Evolutionary conservation across 2,113 vertebrate species (phyloP), one percentile per base, ranked within the genome.

Genomic region (Anhinga rufa): DNA sequence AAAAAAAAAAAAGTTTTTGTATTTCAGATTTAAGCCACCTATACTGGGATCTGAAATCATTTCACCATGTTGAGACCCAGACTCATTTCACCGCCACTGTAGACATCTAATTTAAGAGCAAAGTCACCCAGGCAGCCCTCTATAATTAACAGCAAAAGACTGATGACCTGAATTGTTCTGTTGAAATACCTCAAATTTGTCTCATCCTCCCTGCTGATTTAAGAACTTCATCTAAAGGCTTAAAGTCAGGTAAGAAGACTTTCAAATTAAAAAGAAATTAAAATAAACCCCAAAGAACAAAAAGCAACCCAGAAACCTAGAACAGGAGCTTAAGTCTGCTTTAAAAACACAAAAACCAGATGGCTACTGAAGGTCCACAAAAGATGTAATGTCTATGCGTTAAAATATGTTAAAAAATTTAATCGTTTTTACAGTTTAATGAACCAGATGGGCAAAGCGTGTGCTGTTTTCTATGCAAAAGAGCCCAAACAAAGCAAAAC

Each of bases 41-140:
- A 42, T 26, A 79, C 24, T n/a, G 46, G 19, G 57, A 89, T 79
- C 52, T 82, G 72, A 91, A 93, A 82, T 92, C 19, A 74, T 80
- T 94, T 74, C 31, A 46, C 46, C 46, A 51, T 52, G 24, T n/a
- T 82, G 68, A 82, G 52, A 71, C 68, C 48, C 57, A 92, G 64
- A 40, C 14, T 82, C 82, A 80, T 86, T 94, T 84, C 93, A 91
- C 75, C 28, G 49, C 54, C 36, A 2, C 1, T 77, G 40, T 6
- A 93, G 75, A 60, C 49, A 88, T 58, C 87, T 96, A 95, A 96
- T 96, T 94, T 91, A 91, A 95, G 49, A 92, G 76, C 89, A 94
- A 88, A 94, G 83, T 95, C 80, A 96, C 17, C 49, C 92, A 91
- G 82, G 66, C 49, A 88, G 79, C 62, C 48, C 82, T 87, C 78